These are phyloP conservation scores for Sinocyclocheilus anshuiensis DNA, from an alignment of 2,113 vertebrate species.

Conservation along the genomic window DNA sequence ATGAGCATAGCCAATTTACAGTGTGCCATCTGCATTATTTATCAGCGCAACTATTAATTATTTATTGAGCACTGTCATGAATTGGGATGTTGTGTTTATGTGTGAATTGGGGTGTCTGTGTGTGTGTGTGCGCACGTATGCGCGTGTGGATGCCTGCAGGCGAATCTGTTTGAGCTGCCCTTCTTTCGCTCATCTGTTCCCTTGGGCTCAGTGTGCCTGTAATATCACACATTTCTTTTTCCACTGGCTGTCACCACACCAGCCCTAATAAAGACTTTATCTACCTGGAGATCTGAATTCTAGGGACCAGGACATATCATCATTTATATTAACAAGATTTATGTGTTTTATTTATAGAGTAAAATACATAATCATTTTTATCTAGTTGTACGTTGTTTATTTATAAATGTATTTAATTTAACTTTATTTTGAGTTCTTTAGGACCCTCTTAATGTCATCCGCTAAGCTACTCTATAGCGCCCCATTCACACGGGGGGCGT, in stretches of 20 bases:
- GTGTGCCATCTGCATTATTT: conserved; percentile 42
- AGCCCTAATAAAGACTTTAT: neutral
- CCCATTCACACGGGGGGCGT: too few species aligned
- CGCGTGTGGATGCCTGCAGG: conserved; percentile 1
- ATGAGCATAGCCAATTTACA: conserved; percentile 11
- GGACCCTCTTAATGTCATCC: neutral
- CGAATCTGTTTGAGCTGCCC: conserved; percentile 17
- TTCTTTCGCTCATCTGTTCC: neutral
- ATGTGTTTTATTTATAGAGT: neutral
- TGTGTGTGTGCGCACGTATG: neutral
- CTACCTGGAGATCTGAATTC: conserved; percentile 9
- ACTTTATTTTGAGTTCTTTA: neutral
- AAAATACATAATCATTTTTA: neutral
- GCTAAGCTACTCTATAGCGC: neutral
- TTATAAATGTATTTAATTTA: neutral
- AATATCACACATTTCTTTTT: conserved; percentile 14
- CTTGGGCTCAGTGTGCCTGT: conserved; percentile 7
- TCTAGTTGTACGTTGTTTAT: neutral
- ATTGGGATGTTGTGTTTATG: conserved; percentile 1
- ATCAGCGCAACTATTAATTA: conserved; percentile 36
- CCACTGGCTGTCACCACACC: conserved; percentile 21
- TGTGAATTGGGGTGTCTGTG: too few species aligned
- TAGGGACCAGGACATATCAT: neutral
- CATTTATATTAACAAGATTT: neutral
- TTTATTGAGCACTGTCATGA: conserved; percentile 40